Base-by-base conservation (phyloP, 2,113 vertebrate species). In the Lates calcarifer region DNA sequence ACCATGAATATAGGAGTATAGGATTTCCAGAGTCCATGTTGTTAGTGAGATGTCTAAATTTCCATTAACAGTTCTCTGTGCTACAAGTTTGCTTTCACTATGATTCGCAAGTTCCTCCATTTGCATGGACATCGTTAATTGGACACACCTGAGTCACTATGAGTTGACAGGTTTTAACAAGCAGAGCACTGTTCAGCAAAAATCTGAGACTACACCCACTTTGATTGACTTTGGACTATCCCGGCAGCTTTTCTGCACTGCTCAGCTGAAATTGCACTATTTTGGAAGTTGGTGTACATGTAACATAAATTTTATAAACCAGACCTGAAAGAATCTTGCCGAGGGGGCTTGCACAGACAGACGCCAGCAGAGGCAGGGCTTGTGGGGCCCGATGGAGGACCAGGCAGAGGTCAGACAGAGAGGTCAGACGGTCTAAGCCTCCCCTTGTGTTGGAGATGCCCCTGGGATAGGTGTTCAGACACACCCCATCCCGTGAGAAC, bases 401-500 rank as follows among this genome's bases (percentile, higher is more conserved):
- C 57, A 57, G 47, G 69, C 58, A 53, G 78, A 86, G 78, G 85
- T 91, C 89, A 89, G 80, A 80, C 81, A 26, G 41, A 80, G 76
- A 33, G 91, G 90, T 91, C 89, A 91, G 90, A 87, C 85, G 15
- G 71, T 86, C 82, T 91, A 88, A 92, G 82, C 77, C 86, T 70
- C 18, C 39, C 39, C 83, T 68, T 68, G 79, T 76, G 81, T 74
- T 22, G 60, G 83, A 81, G 62, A 83, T 86, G 82, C 60, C 79
- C 45, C 69, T 80, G 47, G 89, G 90, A 73, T 78, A 84, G 78
- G 76, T 89, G 86, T 29, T 68, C 81, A 82, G 79, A 77, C 87
- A 75, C 70, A 79, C 57, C 74, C 86, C 65, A 49, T 77, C 82
- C 89, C 85, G 85, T 92, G 89, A 93, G 93, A 93, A 94, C 82